These are phyloP conservation scores for Astropecten irregularis DNA, from an alignment of 53 echinoderm and acorn worm genomes.

Conservation along the genomic window DNA sequence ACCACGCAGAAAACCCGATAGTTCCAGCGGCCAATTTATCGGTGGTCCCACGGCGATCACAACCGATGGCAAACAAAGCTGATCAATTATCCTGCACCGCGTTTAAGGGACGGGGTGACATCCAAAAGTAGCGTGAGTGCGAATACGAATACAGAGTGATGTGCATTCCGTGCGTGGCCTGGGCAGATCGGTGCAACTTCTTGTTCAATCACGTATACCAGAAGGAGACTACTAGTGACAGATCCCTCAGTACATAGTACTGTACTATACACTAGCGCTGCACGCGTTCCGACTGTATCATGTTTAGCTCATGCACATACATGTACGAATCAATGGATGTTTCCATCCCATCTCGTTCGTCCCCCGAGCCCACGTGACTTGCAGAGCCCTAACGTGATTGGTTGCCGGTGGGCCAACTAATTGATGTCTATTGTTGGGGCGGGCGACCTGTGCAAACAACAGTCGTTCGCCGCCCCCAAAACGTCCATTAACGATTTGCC, in stretches of 20 bases:
- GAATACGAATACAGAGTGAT: not conserved
- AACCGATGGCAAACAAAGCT: not conserved
- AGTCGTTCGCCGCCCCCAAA: not conserved
- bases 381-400: constrained; percentile 13
- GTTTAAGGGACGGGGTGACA: not conserved
- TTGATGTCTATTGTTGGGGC: constrained; percentile 26
- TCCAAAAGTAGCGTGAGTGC: not conserved
- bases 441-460: constrained; percentile 30
- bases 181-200: not conserved
- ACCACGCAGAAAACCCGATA: constrained; percentile 2
- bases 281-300: no score
- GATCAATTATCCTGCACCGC: no score
- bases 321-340: constrained; percentile 13
- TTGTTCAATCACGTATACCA: no score
- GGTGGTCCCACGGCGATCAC: constrained; percentile 32
- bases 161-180: not conserved
- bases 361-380: constrained; percentile 18
- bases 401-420: constrained; percentile 11
- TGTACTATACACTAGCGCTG: no score
- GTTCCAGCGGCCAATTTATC: constrained; percentile 38
- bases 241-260: no score
- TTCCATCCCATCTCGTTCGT: not conserved
- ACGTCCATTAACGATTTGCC: constrained; percentile 37
- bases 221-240: no score
- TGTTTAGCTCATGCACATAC: constrained; percentile 19